Conservation (phyloP, 2,113 vertebrate species). For the Chelonoidis abingdonii region DNA sequence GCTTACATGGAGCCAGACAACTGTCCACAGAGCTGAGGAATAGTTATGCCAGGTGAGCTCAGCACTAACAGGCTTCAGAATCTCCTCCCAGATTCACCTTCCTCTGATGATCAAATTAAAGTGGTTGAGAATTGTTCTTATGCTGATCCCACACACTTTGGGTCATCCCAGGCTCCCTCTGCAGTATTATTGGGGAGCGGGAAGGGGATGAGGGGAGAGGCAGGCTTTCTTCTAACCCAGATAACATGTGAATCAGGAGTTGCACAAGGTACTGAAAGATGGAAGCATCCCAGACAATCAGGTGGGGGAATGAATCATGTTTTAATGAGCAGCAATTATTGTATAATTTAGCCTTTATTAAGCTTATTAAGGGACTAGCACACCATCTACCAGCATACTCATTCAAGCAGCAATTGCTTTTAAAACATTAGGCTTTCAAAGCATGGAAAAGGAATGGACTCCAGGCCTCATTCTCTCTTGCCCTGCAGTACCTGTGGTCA, state of each 20-base stretch:
- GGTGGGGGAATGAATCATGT: not conserved
- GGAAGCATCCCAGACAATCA: not conserved
- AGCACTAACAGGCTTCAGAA: not conserved
- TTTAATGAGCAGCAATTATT: not conserved
- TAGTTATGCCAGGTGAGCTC: not conserved
- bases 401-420: not conserved
- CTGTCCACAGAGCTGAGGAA: not conserved
- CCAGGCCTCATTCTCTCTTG: not conserved
- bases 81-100: not conserved
- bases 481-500: not conserved
- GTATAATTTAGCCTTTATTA: not conserved
- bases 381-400: not conserved
- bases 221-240: not conserved
- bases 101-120: not conserved
- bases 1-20: not conserved
- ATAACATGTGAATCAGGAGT: not conserved
- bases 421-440: not conserved
- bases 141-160: no score
- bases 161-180: not conserved
- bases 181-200: no score
- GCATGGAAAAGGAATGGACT: not conserved
- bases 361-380: not conserved
- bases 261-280: not conserved
- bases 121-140: not conserved
- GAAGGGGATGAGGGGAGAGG: no score